Percentiles rank a stretch among this genome's conserved stretches.
Evolutionary conservation across 2,888 invertebrate genomes (phyloP).

Genomic region (Linnaemya tessellans): DNA sequence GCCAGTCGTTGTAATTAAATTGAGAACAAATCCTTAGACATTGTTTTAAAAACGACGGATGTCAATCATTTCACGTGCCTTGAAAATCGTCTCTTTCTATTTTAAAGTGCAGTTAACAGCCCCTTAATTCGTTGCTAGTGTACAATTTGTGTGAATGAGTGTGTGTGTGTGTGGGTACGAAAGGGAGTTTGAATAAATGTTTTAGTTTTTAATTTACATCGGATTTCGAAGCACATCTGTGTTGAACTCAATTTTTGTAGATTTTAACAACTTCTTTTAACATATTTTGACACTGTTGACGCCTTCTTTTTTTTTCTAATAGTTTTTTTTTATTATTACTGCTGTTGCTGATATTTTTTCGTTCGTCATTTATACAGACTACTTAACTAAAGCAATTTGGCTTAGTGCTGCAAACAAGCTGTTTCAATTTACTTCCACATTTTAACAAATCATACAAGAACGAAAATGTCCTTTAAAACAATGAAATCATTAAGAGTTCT

Average conservation of each 20-base stretch:
- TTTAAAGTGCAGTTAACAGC: slow-evolving; percentile 58
- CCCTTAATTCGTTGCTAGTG: slow-evolving; percentile 24
- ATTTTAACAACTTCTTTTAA: slow-evolving; percentile 64
- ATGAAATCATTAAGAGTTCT: not conserved
- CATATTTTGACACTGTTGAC: slow-evolving; percentile 67
- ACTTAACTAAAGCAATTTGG: slow-evolving; percentile 72
- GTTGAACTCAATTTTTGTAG: slow-evolving; percentile 61
- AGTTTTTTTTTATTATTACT: not conserved
- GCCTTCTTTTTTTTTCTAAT: slow-evolving; percentile 55
- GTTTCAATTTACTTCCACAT: slow-evolving; percentile 69
- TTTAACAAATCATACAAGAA: slow-evolving; percentile 17
- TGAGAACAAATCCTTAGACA: slow-evolving; percentile 70
- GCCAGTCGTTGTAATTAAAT: slow-evolving; percentile 73
- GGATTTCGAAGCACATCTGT: slow-evolving; percentile 71
- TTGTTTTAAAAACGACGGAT: slow-evolving; percentile 67
- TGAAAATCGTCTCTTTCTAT: slow-evolving; percentile 20
- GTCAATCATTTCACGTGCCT: slow-evolving; percentile 71
- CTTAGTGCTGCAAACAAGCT: slow-evolving; percentile 70
- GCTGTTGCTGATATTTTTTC: slow-evolving; percentile 29
- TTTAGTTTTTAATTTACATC: slow-evolving; percentile 63
- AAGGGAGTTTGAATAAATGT: not conserved
- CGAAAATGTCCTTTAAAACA: slow-evolving; percentile 22
- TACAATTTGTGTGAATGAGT: not conserved
- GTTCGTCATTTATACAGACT: slow-evolving; percentile 53
- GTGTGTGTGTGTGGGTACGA: too few relatives aligned